These are phyloP conservation scores for Polydesmus complanatus DNA, from an alignment of 2,888 invertebrate genomes.

Conservation along the genomic window DNA sequence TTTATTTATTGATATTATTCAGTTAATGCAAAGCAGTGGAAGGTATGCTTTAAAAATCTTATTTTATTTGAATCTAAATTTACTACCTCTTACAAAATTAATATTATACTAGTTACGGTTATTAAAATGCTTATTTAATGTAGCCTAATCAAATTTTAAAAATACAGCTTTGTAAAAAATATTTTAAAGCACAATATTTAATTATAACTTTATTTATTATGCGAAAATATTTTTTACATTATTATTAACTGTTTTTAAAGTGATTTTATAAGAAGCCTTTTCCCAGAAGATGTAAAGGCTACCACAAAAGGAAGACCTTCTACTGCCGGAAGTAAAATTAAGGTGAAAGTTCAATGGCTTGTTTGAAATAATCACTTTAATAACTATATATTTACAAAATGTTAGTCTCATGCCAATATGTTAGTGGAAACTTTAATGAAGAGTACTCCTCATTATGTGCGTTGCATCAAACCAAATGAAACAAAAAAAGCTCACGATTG, in stretches of 20 bases:
- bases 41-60: slow-evolving; percentile 32
- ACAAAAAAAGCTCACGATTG: slow-evolving; percentile 49
- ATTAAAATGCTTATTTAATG: too few species aligned
- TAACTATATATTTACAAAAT: slow-evolving; percentile 7
- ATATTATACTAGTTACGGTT: too few species aligned
- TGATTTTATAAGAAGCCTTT: slow-evolving; percentile 42
- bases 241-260: slow-evolving; percentile 31
- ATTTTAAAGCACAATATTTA: neutral
- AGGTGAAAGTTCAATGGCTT: slow-evolving; percentile 30
- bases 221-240: neutral
- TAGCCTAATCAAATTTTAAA: too few species aligned
- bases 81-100: too few species aligned
- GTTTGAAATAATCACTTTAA: neutral
- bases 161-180: too few species aligned
- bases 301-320: slow-evolving; percentile 44
- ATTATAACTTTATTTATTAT: neutral
- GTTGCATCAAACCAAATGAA: slow-evolving; percentile 57
- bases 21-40: slow-evolving; percentile 48
- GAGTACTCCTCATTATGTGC: slow-evolving; percentile 53
- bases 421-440: slow-evolving; percentile 49
- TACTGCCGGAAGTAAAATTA: slow-evolving; percentile 51
- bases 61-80: neutral
- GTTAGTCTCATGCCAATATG: slow-evolving; percentile 46
- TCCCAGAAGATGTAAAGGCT: slow-evolving; percentile 41
- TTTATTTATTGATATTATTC: slow-evolving; percentile 47